phyloP scores from a whole-genome alignment of 2,113 vertebrate genomes.

The Acanthisitta chloris region DNA sequence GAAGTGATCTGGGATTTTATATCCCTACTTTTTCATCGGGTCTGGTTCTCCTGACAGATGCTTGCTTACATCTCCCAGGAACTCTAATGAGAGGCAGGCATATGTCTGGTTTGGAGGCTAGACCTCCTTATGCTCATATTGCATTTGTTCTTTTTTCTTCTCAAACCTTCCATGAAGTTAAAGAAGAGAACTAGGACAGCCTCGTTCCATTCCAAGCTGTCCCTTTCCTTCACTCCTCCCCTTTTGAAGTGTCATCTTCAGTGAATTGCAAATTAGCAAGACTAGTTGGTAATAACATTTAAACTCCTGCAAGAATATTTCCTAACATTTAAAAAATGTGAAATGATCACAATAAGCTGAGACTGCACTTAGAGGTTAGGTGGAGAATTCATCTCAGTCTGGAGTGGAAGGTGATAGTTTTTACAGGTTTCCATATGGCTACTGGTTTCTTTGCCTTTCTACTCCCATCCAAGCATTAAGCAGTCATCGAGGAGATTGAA shows the following conservation, averaged over 20 bases:
- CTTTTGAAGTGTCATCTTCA: accelerated
- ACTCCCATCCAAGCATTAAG: not conserved
- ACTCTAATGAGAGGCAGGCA: conserved; percentile 21
- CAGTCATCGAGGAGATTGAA: not conserved
- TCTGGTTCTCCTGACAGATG: conserved; percentile 26
- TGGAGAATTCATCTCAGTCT: accelerated
- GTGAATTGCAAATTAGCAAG: not conserved
- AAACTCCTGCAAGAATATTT: not conserved
- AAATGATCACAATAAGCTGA: not conserved
- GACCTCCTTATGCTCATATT: not conserved
- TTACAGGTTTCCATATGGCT: not conserved
- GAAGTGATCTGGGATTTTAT: conserved; percentile 29
- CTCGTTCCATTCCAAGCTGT: not conserved
- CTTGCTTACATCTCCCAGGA: conserved; percentile 23
- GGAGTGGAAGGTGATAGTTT: not conserved
- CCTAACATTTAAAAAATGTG: not conserved
- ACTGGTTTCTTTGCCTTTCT: not conserved
- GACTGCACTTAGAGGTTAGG: not conserved
- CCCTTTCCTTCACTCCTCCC: not conserved
- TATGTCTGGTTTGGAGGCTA: conserved; percentile 1
- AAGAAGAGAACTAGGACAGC: not conserved
- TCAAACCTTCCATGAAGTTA: accelerated
- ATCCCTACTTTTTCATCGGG: not conserved
- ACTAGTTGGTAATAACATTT: not conserved
- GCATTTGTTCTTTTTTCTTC: not conserved